Evolutionary conservation across 2,113 vertebrate genomes (phyloP).

Genomic region (Lamprotornis superbus): DNA sequence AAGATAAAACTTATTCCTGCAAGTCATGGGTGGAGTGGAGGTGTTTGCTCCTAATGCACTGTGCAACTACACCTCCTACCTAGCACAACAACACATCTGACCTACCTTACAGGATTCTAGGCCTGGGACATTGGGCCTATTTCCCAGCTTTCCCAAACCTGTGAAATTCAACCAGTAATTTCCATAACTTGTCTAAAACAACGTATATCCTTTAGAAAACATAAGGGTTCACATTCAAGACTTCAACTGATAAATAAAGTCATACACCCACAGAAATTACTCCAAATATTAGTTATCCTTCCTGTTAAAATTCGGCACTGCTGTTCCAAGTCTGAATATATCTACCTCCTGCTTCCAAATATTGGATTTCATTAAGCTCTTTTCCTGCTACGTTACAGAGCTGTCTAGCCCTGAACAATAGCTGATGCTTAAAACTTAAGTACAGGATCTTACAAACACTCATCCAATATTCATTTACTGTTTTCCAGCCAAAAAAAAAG

Average conservation of each 20-base stretch:
- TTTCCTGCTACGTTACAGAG: conserved; percentile 23
- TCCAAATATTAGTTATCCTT: conserved; percentile 1
- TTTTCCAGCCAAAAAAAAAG: conserved; percentile 24
- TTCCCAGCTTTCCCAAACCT: background rate
- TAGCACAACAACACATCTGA: background rate
- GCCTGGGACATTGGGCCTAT: background rate
- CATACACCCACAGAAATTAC: background rate
- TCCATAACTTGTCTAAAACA: background rate
- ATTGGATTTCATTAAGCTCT: conserved; percentile 57
- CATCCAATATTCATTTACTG: conserved; percentile 59
- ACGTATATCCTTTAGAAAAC: background rate
- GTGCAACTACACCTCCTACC: background rate
- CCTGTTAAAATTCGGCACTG: background rate
- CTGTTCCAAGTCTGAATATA: conserved; percentile 46
- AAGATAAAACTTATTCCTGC: background rate
- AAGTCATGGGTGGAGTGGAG: background rate
- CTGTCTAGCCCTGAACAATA: conserved; percentile 48
- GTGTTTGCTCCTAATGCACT: background rate
- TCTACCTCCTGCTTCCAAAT: conserved; percentile 44
- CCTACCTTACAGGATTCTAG: background rate
- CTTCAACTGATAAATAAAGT: background rate
- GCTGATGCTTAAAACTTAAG: conserved; percentile 63
- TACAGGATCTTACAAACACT: conserved; percentile 59
- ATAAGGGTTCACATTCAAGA: background rate
- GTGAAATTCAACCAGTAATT: background rate